phyloP scores from a whole-genome alignment of 2,888 invertebrate genomes.

The Nomada ruficornis region DNA sequence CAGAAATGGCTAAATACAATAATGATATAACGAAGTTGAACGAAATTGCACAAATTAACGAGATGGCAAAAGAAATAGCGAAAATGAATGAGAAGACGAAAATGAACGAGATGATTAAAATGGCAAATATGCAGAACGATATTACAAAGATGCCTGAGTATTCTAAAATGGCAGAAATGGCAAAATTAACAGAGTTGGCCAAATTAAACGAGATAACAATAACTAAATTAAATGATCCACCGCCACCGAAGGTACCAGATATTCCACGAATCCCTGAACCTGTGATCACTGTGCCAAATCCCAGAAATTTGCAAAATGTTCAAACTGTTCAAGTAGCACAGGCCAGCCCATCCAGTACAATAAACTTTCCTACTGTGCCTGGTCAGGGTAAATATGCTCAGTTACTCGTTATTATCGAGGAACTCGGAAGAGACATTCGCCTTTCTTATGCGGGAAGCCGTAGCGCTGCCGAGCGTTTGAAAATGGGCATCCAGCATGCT shows the following conservation, averaged over 20 bases:
- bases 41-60: constrained; percentile 82
- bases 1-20: constrained; percentile 82
- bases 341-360: constrained; percentile 81
- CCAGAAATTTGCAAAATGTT: constrained; percentile 81
- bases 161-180: constrained; percentile 83
- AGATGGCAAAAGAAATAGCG: constrained; percentile 83
- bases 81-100: constrained; percentile 83
- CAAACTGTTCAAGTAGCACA: constrained; percentile 81
- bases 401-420: constrained; percentile 84
- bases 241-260: constrained; percentile 76
- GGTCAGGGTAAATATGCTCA: constrained; percentile 84
- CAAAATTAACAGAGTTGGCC: constrained; percentile 81
- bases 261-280: constrained; percentile 82
- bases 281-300: constrained; percentile 84
- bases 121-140: constrained; percentile 83
- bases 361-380: constrained; percentile 82
- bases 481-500: constrained; percentile 83
- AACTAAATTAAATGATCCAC: constrained; percentile 82
- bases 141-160: constrained; percentile 82
- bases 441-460: constrained; percentile 83
- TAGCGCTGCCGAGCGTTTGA: constrained; percentile 82
- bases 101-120: constrained; percentile 83
- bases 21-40: constrained; percentile 80
- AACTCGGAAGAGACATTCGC: constrained; percentile 84
- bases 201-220: constrained; percentile 83